phyloP scores from a whole-genome alignment of 2,113 vertebrate species.

The Brevimyrus niger region DNA sequence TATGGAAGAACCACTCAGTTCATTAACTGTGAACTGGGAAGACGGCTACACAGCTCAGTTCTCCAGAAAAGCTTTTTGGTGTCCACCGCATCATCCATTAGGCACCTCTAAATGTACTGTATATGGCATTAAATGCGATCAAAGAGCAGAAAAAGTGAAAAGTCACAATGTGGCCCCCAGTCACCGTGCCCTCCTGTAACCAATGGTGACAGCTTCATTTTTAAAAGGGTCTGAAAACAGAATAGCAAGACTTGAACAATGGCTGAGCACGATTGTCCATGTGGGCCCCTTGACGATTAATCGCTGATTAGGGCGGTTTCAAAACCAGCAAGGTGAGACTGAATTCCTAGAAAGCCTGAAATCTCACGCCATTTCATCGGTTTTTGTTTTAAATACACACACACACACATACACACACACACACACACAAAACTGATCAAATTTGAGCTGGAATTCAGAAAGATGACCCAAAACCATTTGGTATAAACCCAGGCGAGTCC shows the following conservation, averaged over 20 bases:
- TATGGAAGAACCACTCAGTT: constrained; percentile 26
- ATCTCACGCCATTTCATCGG: neutral
- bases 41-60: constrained; percentile 24
- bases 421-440: constrained; percentile 23
- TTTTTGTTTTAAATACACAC: constrained; percentile 14
- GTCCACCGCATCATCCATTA: constrained; percentile 26
- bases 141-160: constrained; percentile 19
- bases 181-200: constrained; percentile 16
- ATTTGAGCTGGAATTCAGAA: constrained; percentile 25
- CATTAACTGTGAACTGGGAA: constrained; percentile 29
- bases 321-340: neutral
- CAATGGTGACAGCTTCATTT: neutral
- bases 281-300: neutral
- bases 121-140: constrained; percentile 9
- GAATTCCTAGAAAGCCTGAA: neutral
- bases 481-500: constrained; percentile 54
- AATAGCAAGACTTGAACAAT: neutral
- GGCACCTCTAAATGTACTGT: constrained; percentile 13
- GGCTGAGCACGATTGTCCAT: neutral
- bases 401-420: constrained; percentile 25
- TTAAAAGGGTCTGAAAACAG: neutral
- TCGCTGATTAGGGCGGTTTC: neutral
- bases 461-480: constrained; percentile 45
- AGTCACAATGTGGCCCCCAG: constrained; percentile 13
- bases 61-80: constrained; percentile 26